Evolutionary conservation across 2,888 invertebrate species (phyloP), one percentile per base, ranked within the genome.

Genomic region (Drosophila phalerata): DNA sequence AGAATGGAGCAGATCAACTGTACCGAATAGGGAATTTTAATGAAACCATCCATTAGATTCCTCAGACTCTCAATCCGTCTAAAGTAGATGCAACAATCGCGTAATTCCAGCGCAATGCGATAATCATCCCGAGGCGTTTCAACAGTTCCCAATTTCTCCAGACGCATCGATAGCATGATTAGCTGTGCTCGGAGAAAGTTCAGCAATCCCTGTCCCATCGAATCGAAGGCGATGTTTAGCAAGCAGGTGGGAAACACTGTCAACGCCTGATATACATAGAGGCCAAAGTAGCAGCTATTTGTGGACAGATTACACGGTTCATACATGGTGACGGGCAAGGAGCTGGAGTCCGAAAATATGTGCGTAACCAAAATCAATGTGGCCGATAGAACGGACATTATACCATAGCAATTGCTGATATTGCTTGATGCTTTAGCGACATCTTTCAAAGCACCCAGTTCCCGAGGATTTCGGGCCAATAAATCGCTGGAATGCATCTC

Each of bases 1-100:
- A 90, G 60, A 11, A 90, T 72, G 0, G 91, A 90, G 71, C 91
- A 89, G 11, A 85, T 69, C 17, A 91, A 70, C 47, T 91, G 91
- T 40, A 90, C 72, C 0, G 90, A 89, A 4, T 81, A 74, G 1
- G 92, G 90, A 5, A 80, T 10, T 17, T 77, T 77, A 1, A 91
- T 73, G 17, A 87, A 79, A 6, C 69, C 63, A 49, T 87, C 87
- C 10, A 91, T 72, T 6, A 69, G 10, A 15, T 82, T 65, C 19
- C 79, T 62, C 2, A 91, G 52, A 13, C 49, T 30, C 6, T 74
- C 55, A 28, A 91, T 75, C 1, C 68, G 77, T 15, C 63, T 57
- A 69, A 89, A 89, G 13, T 86, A 80, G 0, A 63, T 30, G 32
- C 85, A 64, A 22, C 89, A 90, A 6, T 78, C 69, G 0, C 87